These are phyloP conservation scores for Gymnopithys bicolor DNA, from an alignment of 2,797 vertebrate species.

Conservation along the genomic window DNA sequence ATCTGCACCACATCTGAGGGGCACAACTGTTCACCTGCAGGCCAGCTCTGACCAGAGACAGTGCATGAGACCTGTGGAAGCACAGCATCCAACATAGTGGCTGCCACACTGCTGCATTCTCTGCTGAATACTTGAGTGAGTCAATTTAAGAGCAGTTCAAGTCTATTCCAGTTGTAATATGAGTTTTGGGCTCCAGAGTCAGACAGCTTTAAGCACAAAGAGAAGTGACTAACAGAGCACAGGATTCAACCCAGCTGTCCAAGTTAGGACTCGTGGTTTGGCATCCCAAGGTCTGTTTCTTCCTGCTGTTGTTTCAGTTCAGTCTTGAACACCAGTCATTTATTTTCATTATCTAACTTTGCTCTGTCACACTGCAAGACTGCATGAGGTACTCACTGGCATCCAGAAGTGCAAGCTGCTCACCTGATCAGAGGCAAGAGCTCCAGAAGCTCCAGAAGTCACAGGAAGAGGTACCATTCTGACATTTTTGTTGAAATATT, in stretches of 20 bases:
- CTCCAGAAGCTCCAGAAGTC: not conserved
- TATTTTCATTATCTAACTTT: not conserved
- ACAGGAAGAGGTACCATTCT: not conserved
- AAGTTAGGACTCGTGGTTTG: not conserved
- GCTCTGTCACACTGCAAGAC: not conserved
- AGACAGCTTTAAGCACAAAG: not conserved
- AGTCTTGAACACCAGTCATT: not conserved
- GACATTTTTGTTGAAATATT: not conserved
- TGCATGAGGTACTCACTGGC: not conserved
- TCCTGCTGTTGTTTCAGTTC: not conserved
- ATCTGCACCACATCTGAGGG: not conserved
- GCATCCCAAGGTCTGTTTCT: not conserved
- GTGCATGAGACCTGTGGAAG: not conserved
- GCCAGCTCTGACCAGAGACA: too few species aligned
- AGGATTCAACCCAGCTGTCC: too few species aligned
- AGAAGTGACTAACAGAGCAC: not conserved
- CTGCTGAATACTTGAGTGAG: not conserved
- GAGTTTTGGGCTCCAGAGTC: not conserved
- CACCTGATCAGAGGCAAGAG: not conserved
- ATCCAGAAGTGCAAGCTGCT: not conserved
- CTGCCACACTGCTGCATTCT: not conserved
- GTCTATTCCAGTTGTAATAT: not conserved
- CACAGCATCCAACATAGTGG: too few species aligned
- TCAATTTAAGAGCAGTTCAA: not conserved
- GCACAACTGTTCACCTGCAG: rapidly evolving